Conservation (phyloP, 2,113 vertebrate genomes). For the Anser cygnoides region DNA sequence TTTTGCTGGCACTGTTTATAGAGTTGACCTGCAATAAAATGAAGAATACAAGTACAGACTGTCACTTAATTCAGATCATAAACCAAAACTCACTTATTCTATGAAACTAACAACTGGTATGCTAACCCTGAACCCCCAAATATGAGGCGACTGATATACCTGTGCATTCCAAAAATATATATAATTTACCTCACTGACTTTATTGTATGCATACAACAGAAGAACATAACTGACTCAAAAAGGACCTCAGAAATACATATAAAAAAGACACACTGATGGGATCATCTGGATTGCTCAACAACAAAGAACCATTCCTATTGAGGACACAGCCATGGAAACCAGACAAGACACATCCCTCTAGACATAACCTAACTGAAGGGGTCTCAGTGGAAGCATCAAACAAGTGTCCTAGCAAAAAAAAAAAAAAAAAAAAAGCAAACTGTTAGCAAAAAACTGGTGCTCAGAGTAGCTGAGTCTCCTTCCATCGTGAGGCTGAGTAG, state of each 20-base stretch:
- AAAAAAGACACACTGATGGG: not conserved
- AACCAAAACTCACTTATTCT: not conserved
- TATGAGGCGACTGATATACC: too few relatives aligned
- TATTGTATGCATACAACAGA: rapidly evolving
- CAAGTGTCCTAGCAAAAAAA: not conserved
- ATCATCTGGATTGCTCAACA: not conserved
- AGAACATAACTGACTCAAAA: not conserved
- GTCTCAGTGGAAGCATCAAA: not conserved
- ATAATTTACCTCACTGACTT: not conserved
- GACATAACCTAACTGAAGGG: not conserved
- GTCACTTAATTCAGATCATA: not conserved
- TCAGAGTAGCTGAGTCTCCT: not conserved
- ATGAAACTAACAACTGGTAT: not conserved
- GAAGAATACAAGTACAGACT: not conserved
- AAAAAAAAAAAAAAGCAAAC: not conserved
- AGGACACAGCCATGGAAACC: not conserved
- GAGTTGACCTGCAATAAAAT: not conserved
- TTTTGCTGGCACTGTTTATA: not conserved
- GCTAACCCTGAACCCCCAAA: not conserved
- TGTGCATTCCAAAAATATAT: not conserved
- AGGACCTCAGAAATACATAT: not conserved
- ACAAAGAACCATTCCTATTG: not conserved
- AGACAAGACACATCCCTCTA: not conserved
- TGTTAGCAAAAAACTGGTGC: not conserved
- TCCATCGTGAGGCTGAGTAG: not conserved